A percentile compares a stretch with the other conserved stretches of the same genome.
Evolutionary conservation across 1,140 invertebrate genomes (phyloP).

Genomic region (Dendrolimus kikuchii): DNA sequence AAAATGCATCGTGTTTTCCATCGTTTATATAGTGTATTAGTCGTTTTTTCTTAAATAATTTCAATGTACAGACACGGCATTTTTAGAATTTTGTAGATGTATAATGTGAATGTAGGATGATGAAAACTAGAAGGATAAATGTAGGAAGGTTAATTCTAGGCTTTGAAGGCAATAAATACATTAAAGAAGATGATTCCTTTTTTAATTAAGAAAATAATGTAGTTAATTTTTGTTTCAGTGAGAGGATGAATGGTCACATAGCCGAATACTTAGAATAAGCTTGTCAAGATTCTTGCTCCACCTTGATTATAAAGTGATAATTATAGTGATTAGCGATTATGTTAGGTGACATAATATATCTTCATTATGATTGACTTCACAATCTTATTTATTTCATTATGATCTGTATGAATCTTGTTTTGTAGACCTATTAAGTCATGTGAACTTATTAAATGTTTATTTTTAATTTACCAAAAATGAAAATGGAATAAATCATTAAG

Average conservation of each 20-base stretch:
- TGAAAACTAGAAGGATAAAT: no score
- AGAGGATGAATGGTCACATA: constrained; percentile 43
- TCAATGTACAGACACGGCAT: no score
- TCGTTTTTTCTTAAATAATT: no score
- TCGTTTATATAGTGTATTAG: no score
- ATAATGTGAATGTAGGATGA: no score
- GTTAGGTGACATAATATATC: constrained; percentile 58
- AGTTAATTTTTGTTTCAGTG: constrained; percentile 40
- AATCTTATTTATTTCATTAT: constrained; percentile 69
- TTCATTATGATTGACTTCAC: constrained; percentile 56
- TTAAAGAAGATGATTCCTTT: no score
- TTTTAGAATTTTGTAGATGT: no score
- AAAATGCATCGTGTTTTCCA: no score
- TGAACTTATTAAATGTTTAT: constrained; percentile 64
- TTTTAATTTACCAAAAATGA: constrained; percentile 71
- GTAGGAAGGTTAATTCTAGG: no score
- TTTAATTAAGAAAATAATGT: constrained; percentile 1
- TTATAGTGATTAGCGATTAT: constrained; percentile 60
- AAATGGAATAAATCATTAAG: constrained; percentile 66
- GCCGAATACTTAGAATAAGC: constrained; percentile 59
- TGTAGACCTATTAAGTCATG: constrained; percentile 51
- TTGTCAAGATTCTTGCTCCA: constrained; percentile 65
- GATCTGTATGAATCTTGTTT: constrained; percentile 68
- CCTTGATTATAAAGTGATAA: constrained; percentile 66
- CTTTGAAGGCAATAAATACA: no score